These are phyloP conservation scores for Apeira syringaria DNA, from an alignment of 2,888 invertebrate genomes.

Conservation along the genomic window DNA sequence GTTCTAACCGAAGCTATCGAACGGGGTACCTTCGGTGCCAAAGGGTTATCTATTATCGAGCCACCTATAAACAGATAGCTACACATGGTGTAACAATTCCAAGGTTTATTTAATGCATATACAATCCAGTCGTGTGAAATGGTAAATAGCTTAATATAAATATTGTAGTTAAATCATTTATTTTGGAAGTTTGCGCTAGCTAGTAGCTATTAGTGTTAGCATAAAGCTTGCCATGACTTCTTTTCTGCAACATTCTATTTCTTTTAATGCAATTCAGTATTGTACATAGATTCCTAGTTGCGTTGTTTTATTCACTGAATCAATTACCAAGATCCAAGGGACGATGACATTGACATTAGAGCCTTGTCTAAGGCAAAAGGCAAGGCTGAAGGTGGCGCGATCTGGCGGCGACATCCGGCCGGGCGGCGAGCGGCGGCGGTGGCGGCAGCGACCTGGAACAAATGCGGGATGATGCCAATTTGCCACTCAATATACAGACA, in stretches of 20 bases:
- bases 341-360: slow-evolving; percentile 53
- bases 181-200: no score
- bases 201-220: no score
- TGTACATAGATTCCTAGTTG: slow-evolving; percentile 21
- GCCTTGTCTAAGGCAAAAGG: slow-evolving; percentile 60
- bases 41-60: slow-evolving; percentile 72
- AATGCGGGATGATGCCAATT: slow-evolving; percentile 70
- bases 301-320: slow-evolving; percentile 37
- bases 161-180: no score
- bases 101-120: slow-evolving; percentile 22
- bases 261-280: slow-evolving; percentile 29
- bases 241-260: no score
- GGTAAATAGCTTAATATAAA: no score
- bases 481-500: slow-evolving; percentile 67
- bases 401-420: slow-evolving; percentile 40
- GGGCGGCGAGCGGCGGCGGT: slow-evolving; percentile 33
- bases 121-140: slow-evolving; percentile 22
- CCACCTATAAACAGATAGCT: slow-evolving; percentile 48
- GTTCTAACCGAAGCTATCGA: slow-evolving; percentile 67
- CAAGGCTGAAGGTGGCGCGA: slow-evolving; percentile 64
- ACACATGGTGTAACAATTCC: slow-evolving; percentile 42
- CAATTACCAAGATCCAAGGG: slow-evolving; percentile 46
- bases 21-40: slow-evolving; percentile 59
- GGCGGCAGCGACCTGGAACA: slow-evolving; percentile 51
- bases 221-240: no score